phyloP scores from a whole-genome alignment of 2,888 invertebrate species.

The Heliconius sara region DNA sequence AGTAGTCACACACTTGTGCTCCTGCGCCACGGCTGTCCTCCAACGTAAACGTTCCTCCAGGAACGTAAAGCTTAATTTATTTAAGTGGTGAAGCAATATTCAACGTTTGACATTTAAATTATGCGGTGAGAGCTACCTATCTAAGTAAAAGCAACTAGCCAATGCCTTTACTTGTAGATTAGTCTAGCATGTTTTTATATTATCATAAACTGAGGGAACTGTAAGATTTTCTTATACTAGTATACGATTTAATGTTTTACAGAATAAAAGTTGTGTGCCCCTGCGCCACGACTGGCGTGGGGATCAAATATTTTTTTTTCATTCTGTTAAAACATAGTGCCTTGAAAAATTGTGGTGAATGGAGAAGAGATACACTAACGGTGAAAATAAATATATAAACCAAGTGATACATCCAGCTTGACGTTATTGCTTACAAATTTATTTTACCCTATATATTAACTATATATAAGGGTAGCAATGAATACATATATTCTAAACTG shows the following conservation, averaged over 20 bases:
- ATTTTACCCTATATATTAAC: neutral
- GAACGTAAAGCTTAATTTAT: neutral
- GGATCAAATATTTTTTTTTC: too few species aligned
- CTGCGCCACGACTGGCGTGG: neutral
- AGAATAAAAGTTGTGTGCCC: too few species aligned
- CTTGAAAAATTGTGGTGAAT: too few species aligned
- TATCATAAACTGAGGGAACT: neutral
- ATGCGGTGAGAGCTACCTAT: conserved; percentile 15
- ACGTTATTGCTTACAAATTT: neutral
- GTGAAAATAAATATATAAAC: too few species aligned
- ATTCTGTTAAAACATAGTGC: too few species aligned
- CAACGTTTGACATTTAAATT: conserved; percentile 19
- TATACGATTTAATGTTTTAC: too few species aligned
- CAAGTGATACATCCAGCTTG: neutral
- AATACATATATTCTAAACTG: neutral
- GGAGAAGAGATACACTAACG: too few species aligned
- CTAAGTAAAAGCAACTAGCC: neutral
- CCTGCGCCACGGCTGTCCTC: too few species aligned
- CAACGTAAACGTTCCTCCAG: neutral
- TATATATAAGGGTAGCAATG: neutral
- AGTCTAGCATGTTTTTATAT: too few species aligned
- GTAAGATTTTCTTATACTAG: neutral
- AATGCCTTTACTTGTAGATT: neutral
- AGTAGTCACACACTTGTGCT: too few species aligned
- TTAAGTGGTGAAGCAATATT: conserved; percentile 14